Evolutionary conservation across 2,113 vertebrate genomes (phyloP).

Genomic region (Ochotona curzoniae): DNA sequence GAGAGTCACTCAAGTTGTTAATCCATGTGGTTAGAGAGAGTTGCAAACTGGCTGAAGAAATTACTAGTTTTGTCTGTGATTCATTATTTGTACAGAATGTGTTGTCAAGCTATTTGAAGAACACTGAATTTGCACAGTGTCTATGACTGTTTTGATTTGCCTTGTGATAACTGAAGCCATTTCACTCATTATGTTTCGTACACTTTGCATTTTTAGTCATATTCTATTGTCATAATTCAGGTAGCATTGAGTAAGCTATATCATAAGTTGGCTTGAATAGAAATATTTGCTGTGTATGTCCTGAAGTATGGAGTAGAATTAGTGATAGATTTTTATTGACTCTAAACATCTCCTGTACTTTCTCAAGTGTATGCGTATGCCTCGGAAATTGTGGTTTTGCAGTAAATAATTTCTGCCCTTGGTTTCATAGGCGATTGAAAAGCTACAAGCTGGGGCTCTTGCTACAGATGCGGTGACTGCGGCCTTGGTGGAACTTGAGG

Average conservation of each 20-base stretch:
- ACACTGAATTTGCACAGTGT: background rate
- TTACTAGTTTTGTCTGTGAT: slow-evolving; percentile 14
- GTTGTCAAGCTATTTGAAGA: slow-evolving; percentile 29
- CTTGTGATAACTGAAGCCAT: background rate
- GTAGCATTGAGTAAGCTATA: slow-evolving; percentile 41
- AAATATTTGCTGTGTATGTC: slow-evolving; percentile 32
- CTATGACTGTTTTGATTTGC: slow-evolving; percentile 37
- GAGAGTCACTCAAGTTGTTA: background rate
- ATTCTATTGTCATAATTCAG: slow-evolving; percentile 59
- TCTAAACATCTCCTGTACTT: background rate
- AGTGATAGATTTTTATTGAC: slow-evolving; percentile 36
- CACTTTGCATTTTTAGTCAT: background rate
- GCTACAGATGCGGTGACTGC: slow-evolving; percentile 97
- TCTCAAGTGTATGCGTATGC: slow-evolving; percentile 1
- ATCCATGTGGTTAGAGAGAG: background rate
- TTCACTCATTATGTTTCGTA: background rate
- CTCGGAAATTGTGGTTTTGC: slow-evolving; percentile 41
- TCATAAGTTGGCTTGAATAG: background rate
- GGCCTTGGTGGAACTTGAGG: slow-evolving; percentile 98
- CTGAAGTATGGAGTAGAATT: background rate
- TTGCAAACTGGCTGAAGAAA: slow-evolving; percentile 3
- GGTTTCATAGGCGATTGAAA: slow-evolving; percentile 94
- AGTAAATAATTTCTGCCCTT: slow-evolving; percentile 63
- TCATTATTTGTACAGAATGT: slow-evolving; percentile 13
- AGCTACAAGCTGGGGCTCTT: slow-evolving; percentile 95